Conservation (phyloP, 2,888 invertebrate genomes). For the Frankliniella fusca region DNA sequence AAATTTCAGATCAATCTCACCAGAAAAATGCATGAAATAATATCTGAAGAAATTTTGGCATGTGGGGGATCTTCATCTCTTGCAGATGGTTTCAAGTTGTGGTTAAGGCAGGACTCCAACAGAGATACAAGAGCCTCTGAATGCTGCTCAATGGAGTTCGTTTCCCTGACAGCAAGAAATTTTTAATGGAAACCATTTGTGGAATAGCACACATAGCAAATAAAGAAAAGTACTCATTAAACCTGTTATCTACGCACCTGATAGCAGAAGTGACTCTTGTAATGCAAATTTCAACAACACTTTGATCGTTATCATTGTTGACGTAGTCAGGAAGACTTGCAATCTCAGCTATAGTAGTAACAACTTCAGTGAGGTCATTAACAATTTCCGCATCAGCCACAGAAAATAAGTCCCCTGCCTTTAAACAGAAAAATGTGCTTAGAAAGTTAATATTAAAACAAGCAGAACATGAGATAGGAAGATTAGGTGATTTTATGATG, state of each 20-base stretch:
- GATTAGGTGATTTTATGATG: neutral
- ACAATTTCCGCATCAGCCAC: conserved; percentile 82
- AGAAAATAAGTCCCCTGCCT: conserved; percentile 87
- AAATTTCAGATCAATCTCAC: conserved; percentile 54
- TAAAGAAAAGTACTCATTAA: neutral
- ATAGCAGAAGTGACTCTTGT: conserved; percentile 87
- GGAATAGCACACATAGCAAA: neutral
- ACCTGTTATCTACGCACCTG: conserved; percentile 49
- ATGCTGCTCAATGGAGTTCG: conserved; percentile 79
- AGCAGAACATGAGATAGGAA: neutral
- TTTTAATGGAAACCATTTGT: conserved; percentile 1
- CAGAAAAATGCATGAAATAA: conserved; percentile 90
- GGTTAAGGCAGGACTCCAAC: conserved; percentile 80
- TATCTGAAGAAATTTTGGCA: conserved; percentile 92
- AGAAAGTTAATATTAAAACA: conserved; percentile 27
- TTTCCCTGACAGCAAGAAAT: conserved; percentile 56
- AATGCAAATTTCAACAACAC: conserved; percentile 91
- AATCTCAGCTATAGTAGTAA: conserved; percentile 71
- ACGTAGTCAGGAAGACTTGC: conserved; percentile 78
- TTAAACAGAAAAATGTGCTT: conserved; percentile 13
- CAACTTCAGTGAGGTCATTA: conserved; percentile 76
- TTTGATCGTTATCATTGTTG: conserved; percentile 86
- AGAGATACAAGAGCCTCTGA: conserved; percentile 77
- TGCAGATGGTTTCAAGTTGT: conserved; percentile 74
- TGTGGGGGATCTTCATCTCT: conserved; percentile 89